phyloP scores from a whole-genome alignment of 2,113 vertebrate genomes.

The Syrrhaptes paradoxus region DNA sequence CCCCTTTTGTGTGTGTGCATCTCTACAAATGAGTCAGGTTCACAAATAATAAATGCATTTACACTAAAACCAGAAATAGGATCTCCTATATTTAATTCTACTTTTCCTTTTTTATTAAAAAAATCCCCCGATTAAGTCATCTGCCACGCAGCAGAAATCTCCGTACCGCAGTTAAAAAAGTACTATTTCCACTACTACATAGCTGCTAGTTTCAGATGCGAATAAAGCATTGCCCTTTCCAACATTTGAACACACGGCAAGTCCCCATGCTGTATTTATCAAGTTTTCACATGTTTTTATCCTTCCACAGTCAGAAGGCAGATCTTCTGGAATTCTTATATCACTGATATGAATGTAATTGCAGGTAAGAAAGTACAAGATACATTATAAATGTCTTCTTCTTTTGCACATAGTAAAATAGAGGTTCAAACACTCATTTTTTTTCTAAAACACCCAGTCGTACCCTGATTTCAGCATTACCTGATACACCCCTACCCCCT shows the following conservation, averaged over 20 bases:
- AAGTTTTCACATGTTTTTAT: constrained; percentile 2
- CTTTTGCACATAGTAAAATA: neutral
- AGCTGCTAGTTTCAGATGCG: neutral
- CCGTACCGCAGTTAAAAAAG: neutral
- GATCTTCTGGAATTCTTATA: neutral
- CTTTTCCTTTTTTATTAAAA: constrained; percentile 4
- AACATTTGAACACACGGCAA: neutral
- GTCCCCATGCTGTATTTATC: neutral
- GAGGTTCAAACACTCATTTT: neutral
- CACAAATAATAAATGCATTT: constrained; percentile 12
- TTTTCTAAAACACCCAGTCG: accelerated
- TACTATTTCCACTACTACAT: neutral
- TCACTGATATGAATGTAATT: neutral
- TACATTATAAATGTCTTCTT: accelerated
- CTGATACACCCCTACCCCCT: neutral
- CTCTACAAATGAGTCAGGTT: constrained; percentile 32
- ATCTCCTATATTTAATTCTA: constrained; percentile 2
- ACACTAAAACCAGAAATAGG: constrained; percentile 5
- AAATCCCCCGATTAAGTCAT: constrained; percentile 14
- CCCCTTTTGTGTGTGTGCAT: neutral
- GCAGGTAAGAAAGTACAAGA: neutral
- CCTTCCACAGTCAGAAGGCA: neutral
- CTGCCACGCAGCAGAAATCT: neutral
- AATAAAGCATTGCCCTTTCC: constrained; percentile 5
- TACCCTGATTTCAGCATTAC: neutral